phyloP scores from a whole-genome alignment of 2,888 invertebrate genomes.

The Acanthosoma haemorrhoidale region DNA sequence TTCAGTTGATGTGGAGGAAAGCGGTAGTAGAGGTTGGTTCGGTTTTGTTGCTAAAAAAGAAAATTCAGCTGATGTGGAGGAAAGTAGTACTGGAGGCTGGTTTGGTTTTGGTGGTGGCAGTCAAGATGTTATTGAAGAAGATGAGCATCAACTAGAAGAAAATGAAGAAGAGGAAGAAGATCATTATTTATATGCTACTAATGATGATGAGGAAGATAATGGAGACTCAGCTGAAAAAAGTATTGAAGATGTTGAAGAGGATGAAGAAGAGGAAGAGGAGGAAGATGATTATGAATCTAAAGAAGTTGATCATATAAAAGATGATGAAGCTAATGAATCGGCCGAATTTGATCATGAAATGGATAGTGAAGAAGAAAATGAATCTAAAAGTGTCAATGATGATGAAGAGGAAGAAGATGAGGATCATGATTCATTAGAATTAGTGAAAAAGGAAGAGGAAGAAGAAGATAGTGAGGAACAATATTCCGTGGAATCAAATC shows the following conservation, averaged over 20 bases:
- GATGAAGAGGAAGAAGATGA: slow-evolving; percentile 42
- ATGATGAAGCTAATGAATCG: slow-evolving; percentile 42
- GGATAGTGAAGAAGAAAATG: slow-evolving; percentile 39
- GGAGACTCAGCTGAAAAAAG: slow-evolving; percentile 32
- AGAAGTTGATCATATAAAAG: slow-evolving; percentile 46
- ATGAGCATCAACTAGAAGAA: slow-evolving; percentile 44
- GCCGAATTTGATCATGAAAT: slow-evolving; percentile 42
- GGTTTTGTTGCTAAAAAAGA: neutral
- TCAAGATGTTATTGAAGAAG: slow-evolving; percentile 41
- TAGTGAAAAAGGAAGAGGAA: slow-evolving; percentile 40
- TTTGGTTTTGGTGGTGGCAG: slow-evolving; percentile 22
- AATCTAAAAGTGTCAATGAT: slow-evolving; percentile 14
- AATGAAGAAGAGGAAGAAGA: slow-evolving; percentile 44
- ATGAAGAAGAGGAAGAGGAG: slow-evolving; percentile 43
- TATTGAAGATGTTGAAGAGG: slow-evolving; percentile 44
- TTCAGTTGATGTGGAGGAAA: slow-evolving; percentile 8
- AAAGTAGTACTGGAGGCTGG: slow-evolving; percentile 21
- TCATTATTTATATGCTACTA: slow-evolving; percentile 40
- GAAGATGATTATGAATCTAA: slow-evolving; percentile 44
- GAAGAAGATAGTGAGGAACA: neutral
- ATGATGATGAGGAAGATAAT: slow-evolving; percentile 41
- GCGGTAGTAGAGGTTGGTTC: slow-evolving; percentile 21
- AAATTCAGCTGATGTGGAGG: neutral
- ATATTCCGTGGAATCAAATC: slow-evolving; percentile 26
- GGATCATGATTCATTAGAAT: slow-evolving; percentile 38